Percentiles rank a stretch among this genome's conserved stretches.
Conservation (phyloP, 2,888 invertebrate species). For the Omphaloscelis lunosa region DNA sequence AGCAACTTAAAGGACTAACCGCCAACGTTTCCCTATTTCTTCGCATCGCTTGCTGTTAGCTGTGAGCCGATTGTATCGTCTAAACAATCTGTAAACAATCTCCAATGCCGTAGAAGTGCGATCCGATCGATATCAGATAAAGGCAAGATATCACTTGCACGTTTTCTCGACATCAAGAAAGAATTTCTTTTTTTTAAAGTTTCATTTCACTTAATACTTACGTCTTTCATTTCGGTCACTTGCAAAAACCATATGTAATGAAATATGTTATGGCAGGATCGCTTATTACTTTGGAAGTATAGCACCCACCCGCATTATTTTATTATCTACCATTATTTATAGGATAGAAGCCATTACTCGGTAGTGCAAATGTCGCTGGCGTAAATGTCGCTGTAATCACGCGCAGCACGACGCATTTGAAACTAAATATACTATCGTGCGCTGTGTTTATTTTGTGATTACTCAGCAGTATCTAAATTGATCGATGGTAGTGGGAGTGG, state of each 20-base stretch:
- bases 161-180: not conserved
- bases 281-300: not conserved
- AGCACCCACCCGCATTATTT: too few species aligned
- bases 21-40: conserved; percentile 20
- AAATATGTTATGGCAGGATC: not conserved
- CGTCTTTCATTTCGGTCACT: too few species aligned
- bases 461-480: too few species aligned
- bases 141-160: not conserved
- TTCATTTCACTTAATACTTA: not conserved
- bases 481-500: too few species aligned
- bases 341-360: too few species aligned
- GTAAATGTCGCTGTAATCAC: too few species aligned
- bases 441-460: too few species aligned
- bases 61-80: conserved; percentile 24
- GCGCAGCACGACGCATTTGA: too few species aligned
- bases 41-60: not conserved
- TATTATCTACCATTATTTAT: not conserved
- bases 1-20: conserved; percentile 49
- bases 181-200: not conserved
- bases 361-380: too few species aligned
- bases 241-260: not conserved
- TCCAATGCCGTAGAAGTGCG: not conserved
- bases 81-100: conserved; percentile 54
- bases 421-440: too few species aligned
- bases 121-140: conserved; percentile 2